A percentile compares a stretch with the other conserved stretches of the same genome.
phyloP scores from a whole-genome alignment of 2,113 vertebrate genomes.

The Microtus ochrogaster region DNA sequence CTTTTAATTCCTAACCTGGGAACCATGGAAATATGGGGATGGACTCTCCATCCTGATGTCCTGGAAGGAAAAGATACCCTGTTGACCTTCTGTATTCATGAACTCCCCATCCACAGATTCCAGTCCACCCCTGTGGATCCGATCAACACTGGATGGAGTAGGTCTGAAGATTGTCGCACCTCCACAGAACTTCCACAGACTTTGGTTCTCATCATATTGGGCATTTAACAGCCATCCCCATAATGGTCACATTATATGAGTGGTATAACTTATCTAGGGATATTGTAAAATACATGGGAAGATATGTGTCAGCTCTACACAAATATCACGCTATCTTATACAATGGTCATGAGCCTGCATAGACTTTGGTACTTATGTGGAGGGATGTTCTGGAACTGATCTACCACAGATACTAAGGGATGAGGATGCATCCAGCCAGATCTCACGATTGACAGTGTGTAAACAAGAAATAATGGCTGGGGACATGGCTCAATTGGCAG shows the following conservation, averaged over 20 bases:
- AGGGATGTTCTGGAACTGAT: neutral
- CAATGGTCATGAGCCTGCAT: neutral
- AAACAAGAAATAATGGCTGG: neutral
- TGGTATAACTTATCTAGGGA: neutral
- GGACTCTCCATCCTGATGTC: neutral
- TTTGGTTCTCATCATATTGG: neutral
- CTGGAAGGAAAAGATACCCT: neutral
- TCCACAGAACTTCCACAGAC: neutral
- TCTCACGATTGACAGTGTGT: neutral
- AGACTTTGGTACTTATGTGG: neutral
- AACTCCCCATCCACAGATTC: neutral
- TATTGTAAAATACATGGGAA: neutral
- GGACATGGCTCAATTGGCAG: neutral
- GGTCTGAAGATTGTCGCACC: neutral
- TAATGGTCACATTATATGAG: neutral
- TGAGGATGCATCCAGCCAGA: neutral
- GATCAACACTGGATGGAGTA: neutral
- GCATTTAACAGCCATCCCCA: neutral
- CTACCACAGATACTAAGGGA: neutral
- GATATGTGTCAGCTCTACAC: neutral
- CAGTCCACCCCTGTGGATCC: neutral
- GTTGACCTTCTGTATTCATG: neutral
- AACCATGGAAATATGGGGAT: neutral
- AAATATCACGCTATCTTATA: neutral
- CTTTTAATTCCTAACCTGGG: neutral